phyloP scores from a whole-genome alignment of 1,140 invertebrate species.

The Saccostrea echinata region DNA sequence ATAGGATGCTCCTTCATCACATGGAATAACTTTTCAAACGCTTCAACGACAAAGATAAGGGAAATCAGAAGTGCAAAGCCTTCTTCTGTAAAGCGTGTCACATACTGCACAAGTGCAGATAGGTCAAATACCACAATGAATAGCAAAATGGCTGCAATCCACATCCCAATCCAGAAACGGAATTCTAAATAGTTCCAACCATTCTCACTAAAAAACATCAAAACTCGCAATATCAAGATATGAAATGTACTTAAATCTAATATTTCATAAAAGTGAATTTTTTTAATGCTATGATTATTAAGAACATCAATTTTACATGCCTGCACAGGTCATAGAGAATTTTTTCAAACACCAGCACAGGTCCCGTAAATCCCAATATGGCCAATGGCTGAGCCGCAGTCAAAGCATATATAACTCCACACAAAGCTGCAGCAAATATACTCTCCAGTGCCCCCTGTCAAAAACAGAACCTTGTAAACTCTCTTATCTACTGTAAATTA shows the following conservation, averaged over 20 bases:
- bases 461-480: neutral
- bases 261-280: neutral
- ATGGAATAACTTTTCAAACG: conserved; percentile 82
- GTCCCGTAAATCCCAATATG: conserved; percentile 94
- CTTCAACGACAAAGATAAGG: conserved; percentile 99
- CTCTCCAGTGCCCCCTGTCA: conserved; percentile 96
- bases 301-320: conserved; percentile 80
- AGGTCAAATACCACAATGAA: conserved; percentile 97
- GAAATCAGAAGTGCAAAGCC: conserved; percentile 99
- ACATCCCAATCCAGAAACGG: conserved; percentile 96
- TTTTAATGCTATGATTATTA: neutral
- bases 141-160: conserved; percentile 93
- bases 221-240: neutral
- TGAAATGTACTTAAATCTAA: neutral
- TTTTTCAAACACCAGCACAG: conserved; percentile 98
- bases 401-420: conserved; percentile 96
- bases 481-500: neutral
- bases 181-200: conserved; percentile 96
- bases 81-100: conserved; percentile 99
- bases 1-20: conserved; percentile 70
- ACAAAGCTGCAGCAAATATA: conserved; percentile 96
- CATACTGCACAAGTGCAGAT: conserved; percentile 98
- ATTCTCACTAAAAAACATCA: conserved; percentile 81
- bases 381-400: conserved; percentile 72
- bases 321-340: conserved; percentile 96